Evolutionary conservation across 2,888 invertebrate genomes (phyloP), one percentile per base, ranked within the genome.

Genomic region (Eretmocerus hayati): DNA sequence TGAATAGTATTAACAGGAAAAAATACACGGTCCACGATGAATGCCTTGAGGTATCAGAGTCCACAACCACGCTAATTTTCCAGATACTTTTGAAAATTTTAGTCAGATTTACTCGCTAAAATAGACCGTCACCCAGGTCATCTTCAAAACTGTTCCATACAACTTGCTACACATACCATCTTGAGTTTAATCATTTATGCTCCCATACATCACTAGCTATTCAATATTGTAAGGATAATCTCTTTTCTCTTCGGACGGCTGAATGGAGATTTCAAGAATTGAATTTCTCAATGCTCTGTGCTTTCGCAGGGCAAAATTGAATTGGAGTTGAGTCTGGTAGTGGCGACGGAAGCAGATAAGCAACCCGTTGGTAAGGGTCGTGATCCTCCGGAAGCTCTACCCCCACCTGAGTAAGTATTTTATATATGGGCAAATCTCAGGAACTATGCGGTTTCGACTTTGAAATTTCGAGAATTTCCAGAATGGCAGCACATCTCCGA

Each of bases 361-460:
- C 71, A 74, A 58, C 85, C 86, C 0, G 85, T 75, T 0, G 87
- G 87, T 5, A 60, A 77, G 11, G 86, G 83, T 18, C 74, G 85
- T 52, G 72, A 78, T 46, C 75, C 79, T 3, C 85, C 86, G 0
- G 75, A 79, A 58, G 73, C 79, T 4, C 69, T 87, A 41, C 77
- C 81, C 2, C 64, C 70, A 8, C 86, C 87, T 6, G 71, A 74
- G 86, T 86, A 72, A 73, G 75, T 69, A 52, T 52, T 46, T 52
- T 41, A 16, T 21, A 13, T 11, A 15, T 16, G 13, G 11, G 41
- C 15, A 22, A 15, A 11, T n/a, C n/a, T n/a, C n/a, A n/a, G n/a
- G n/a, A n/a, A n/a, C n/a, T n/a, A n/a, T n/a, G n/a, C n/a, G n/a
- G n/a, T n/a, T n/a, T n/a, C n/a, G n/a, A n/a, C n/a, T n/a, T n/a